These are phyloP conservation scores for Caenorhabditis brenneri DNA, from an alignment of 1,140 invertebrate species.

Conservation along the genomic window DNA sequence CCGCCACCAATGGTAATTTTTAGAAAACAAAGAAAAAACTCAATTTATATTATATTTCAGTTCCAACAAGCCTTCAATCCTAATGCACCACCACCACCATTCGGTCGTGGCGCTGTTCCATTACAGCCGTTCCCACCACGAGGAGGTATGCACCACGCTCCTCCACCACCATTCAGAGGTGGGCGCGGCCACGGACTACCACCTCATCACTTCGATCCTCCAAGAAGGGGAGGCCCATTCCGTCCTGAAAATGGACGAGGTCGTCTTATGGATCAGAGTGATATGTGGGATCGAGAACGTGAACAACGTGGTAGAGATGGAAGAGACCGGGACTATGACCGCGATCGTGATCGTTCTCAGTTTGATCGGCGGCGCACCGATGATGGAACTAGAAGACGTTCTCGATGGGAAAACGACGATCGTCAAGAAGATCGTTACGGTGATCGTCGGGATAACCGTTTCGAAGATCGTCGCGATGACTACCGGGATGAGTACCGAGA, in stretches of 20 bases:
- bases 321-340: background rate
- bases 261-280: background rate
- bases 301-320: background rate
- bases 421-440: background rate
- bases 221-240: background rate
- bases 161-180: background rate
- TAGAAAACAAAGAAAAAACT: background rate
- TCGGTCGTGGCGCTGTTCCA: background rate
- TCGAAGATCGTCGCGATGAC: no score
- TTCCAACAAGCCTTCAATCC: slow-evolving; percentile 31
- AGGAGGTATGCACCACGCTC: background rate
- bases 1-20: background rate
- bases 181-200: background rate
- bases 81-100: slow-evolving; percentile 5
- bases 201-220: background rate
- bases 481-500: no score
- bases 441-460: background rate
- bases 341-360: slow-evolving; percentile 16
- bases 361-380: background rate
- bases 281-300: slow-evolving; percentile 4
- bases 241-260: slow-evolving; percentile 24
- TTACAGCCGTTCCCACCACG: slow-evolving; percentile 2
- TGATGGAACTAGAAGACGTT: slow-evolving; percentile 4
- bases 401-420: slow-evolving; percentile 13
- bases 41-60: background rate